These are phyloP conservation scores for Scopus umbretta DNA, from an alignment of 2,113 vertebrate species.

Conservation along the genomic window DNA sequence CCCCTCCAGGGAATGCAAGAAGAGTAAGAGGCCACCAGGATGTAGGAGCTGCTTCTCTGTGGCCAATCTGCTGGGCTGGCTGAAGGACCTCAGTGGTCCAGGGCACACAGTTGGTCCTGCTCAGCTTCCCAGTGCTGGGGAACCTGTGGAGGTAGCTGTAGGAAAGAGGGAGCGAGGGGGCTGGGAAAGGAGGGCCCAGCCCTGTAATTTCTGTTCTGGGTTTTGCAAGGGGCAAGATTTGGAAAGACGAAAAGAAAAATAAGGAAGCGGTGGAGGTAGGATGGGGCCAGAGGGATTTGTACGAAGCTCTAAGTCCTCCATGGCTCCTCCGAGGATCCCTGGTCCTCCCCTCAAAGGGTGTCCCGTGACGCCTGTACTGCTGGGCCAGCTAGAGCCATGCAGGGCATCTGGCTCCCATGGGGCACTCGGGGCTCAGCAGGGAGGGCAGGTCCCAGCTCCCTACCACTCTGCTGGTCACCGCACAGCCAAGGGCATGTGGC, in stretches of 20 bases:
- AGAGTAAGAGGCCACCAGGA: not conserved
- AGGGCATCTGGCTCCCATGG: not conserved
- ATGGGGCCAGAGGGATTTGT: not conserved
- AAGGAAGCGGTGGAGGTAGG: not conserved
- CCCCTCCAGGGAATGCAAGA: not conserved
- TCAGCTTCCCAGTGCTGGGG: not conserved
- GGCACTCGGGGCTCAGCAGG: not conserved
- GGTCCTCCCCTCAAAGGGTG: not conserved
- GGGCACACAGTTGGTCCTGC: accelerated
- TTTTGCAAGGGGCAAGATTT: conserved; percentile 53
- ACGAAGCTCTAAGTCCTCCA: not conserved
- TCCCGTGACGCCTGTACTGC: accelerated
- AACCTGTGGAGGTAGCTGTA: not conserved
- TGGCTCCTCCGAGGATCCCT: not conserved
- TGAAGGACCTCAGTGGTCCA: not conserved
- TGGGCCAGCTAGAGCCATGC: not conserved
- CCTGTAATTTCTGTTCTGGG: conserved; percentile 29
- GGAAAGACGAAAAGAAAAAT: conserved; percentile 3
- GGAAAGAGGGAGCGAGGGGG: not conserved
- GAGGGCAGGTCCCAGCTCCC: not conserved
- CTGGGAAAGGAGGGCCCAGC: not conserved
- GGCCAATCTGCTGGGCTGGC: not conserved
- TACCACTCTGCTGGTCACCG: not conserved
- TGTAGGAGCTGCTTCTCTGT: not conserved
- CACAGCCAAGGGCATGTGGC: not conserved